These are phyloP conservation scores for Ceratosolen fusciceps DNA, from an alignment of 1,140 invertebrate genomes.

Conservation along the genomic window DNA sequence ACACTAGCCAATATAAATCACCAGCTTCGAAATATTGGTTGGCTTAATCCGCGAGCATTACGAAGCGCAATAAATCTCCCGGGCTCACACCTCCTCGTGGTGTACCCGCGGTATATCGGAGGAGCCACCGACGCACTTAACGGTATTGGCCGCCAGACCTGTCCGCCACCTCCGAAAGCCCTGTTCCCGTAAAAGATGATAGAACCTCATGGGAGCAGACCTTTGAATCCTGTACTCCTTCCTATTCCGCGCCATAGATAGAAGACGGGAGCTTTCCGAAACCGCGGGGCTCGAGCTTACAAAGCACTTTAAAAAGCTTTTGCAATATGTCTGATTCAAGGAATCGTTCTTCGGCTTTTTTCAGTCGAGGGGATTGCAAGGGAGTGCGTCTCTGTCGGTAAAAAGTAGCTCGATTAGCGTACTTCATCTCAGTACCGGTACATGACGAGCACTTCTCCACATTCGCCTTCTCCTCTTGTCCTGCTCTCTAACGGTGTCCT, in stretches of 20 bases:
- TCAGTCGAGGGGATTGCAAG: too few species aligned
- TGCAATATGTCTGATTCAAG: too few species aligned
- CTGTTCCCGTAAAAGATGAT: too few species aligned
- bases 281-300: too few species aligned
- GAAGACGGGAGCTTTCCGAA: too few species aligned
- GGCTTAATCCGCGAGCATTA: constrained; percentile 12
- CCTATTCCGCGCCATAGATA: too few species aligned
- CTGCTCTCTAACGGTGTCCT: constrained; percentile 59
- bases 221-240: too few species aligned
- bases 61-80: constrained; percentile 6
- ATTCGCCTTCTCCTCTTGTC: constrained; percentile 51
- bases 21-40: neutral
- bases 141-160: neutral
- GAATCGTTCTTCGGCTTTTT: too few species aligned
- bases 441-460: constrained; percentile 53
- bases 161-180: too few species aligned
- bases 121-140: neutral
- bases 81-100: neutral
- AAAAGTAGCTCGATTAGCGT: constrained; percentile 54
- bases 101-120: neutral
- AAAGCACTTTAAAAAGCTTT: too few species aligned
- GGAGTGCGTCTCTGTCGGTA: neutral
- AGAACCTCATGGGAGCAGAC: too few species aligned
- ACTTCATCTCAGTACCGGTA: constrained; percentile 58
- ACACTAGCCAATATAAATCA: neutral